Percentiles rank a stretch among this genome's conserved stretches.
Conservation (phyloP, 1,140 invertebrate species). For the Platorchestia sp. region DNA sequence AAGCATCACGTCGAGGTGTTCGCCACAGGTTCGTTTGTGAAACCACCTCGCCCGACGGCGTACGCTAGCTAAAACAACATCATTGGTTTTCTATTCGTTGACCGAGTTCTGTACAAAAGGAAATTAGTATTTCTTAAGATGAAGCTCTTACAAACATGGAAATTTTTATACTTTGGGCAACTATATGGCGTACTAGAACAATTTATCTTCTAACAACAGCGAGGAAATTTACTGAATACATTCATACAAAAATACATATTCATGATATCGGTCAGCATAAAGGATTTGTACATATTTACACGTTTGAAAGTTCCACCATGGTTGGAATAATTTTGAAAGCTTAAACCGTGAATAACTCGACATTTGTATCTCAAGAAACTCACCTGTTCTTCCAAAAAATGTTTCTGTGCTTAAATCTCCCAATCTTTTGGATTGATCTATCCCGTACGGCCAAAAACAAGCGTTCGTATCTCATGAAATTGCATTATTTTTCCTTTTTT, state of each 20-base stretch:
- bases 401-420: not conserved
- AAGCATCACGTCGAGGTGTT: not conserved
- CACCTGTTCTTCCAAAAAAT: not conserved
- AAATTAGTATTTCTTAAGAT: not conserved
- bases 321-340: not conserved
- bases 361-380: not conserved
- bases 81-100: not conserved
- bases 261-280: not conserved
- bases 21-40: not conserved
- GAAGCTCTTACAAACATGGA: slow-evolving; percentile 1
- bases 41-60: not conserved
- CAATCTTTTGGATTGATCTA: not conserved
- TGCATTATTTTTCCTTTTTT: not conserved
- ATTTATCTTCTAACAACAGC: not conserved
- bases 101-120: not conserved
- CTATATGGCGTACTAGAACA: not conserved
- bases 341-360: not conserved
- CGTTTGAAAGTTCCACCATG: not conserved
- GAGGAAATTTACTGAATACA: not conserved
- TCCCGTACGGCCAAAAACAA: not conserved
- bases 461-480: not conserved
- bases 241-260: not conserved
- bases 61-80: not conserved
- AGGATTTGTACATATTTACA: not conserved
- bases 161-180: not conserved